Evolutionary conservation across 2,888 invertebrate species (phyloP).

Genomic region (Agrilus biguttatus): DNA sequence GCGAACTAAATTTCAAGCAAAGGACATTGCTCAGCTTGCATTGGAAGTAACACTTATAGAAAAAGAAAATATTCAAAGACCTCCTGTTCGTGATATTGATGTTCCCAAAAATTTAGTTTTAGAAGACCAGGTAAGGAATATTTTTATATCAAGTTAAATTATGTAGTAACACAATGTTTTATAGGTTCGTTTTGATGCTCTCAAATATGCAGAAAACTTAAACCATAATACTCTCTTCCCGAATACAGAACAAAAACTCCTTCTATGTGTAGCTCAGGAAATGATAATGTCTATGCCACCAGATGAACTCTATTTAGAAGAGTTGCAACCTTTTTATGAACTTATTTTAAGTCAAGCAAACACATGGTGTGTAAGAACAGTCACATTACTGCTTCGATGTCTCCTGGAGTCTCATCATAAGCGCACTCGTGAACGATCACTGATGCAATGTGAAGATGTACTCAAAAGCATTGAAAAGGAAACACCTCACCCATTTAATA

Average conservation of each 20-base stretch:
- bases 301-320: constrained; percentile 68
- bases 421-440: constrained; percentile 74
- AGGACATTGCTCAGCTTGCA: constrained; percentile 68
- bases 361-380: constrained; percentile 63
- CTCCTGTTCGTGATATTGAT: constrained; percentile 36
- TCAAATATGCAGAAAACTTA: constrained; percentile 50
- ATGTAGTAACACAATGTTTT: no score
- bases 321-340: constrained; percentile 64
- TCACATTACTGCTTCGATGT: constrained; percentile 62
- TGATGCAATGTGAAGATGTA: constrained; percentile 73
- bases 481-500: constrained; percentile 29
- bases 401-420: constrained; percentile 61
- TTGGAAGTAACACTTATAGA: constrained; percentile 44
- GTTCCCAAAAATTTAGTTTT: constrained; percentile 55
- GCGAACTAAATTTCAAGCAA: constrained; percentile 78
- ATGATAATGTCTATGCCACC: constrained; percentile 61
- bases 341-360: constrained; percentile 49
- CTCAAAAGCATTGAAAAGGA: constrained; percentile 39
- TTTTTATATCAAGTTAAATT: no score
- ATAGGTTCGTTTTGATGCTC: constrained; percentile 49
- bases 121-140: constrained; percentile 59
- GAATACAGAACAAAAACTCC: constrained; percentile 61
- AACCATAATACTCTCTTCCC: constrained; percentile 38
- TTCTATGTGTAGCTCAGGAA: constrained; percentile 61
- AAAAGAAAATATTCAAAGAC: constrained; percentile 28